Evolutionary conservation across 2,113 vertebrate species (phyloP).

Genomic region (Perca flavescens): DNA sequence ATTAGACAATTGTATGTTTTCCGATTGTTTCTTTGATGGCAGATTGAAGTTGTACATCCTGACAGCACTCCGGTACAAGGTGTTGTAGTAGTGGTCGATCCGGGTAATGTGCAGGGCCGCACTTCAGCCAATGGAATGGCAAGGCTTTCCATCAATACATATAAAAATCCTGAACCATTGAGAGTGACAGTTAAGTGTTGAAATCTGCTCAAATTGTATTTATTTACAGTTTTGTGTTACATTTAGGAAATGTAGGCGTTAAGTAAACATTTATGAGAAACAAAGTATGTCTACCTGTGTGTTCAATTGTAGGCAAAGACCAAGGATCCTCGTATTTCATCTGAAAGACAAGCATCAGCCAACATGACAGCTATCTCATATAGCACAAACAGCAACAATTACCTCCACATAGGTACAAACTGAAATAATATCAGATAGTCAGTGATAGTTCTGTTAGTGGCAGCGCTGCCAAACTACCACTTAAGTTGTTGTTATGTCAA

Average conservation of each 20-base stretch:
- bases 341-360: slow-evolving; percentile 70
- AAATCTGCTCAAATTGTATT: background rate
- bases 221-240: too few relatives aligned
- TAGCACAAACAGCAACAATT: slow-evolving; percentile 61
- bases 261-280: background rate
- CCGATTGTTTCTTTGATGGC: background rate
- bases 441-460: background rate
- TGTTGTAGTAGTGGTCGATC: slow-evolving; percentile 59
- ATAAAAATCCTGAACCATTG: background rate
- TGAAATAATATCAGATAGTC: background rate
- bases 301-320: slow-evolving; percentile 76
- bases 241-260: too few relatives aligned
- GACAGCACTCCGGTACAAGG: slow-evolving; percentile 80
- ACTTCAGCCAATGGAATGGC: slow-evolving; percentile 77
- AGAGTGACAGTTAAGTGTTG: slow-evolving; percentile 66
- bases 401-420: slow-evolving; percentile 80
- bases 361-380: slow-evolving; percentile 76
- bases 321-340: background rate
- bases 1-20: background rate
- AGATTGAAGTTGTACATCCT: slow-evolving; percentile 85
- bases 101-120: background rate
- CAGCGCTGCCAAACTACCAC: too few relatives aligned
- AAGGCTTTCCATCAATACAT: slow-evolving; percentile 78
- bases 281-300: background rate
- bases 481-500: too few relatives aligned